Evolutionary conservation across 2,797 vertebrate species (phyloP).

Genomic region (Enteromius radiatus): DNA sequence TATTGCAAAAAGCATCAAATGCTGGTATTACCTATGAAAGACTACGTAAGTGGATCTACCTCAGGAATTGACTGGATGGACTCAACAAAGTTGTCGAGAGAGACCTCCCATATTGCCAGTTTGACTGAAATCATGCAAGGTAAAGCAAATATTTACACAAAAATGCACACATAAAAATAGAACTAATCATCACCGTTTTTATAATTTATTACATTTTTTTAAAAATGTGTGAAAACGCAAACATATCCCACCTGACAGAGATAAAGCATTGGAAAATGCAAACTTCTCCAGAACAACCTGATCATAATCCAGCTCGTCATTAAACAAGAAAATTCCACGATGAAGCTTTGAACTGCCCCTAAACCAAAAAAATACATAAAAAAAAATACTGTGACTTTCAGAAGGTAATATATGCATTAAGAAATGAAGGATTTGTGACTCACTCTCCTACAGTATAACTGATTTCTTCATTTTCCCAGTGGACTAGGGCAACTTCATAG

Average conservation of each 20-base stretch:
- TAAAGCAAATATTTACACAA: slow-evolving; percentile 10
- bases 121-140: slow-evolving; percentile 81
- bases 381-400: slow-evolving; percentile 13
- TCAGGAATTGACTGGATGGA: slow-evolving; percentile 98
- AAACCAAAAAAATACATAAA: slow-evolving; percentile 25
- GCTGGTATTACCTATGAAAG: slow-evolving; percentile 32
- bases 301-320: slow-evolving; percentile 79
- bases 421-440: slow-evolving; percentile 47
- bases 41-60: slow-evolving; percentile 70
- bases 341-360: slow-evolving; percentile 92
- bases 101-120: slow-evolving; percentile 96
- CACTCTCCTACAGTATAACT: slow-evolving; percentile 89
- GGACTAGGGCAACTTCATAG: slow-evolving; percentile 92
- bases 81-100: slow-evolving; percentile 93
- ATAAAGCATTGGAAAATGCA: slow-evolving; percentile 97
- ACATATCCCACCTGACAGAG: slow-evolving; percentile 88
- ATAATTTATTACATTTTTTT: neutral
- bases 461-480: slow-evolving; percentile 98
- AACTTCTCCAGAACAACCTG: slow-evolving; percentile 92
- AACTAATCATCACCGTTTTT: neutral
- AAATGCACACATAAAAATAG: neutral
- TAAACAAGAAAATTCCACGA: slow-evolving; percentile 89
- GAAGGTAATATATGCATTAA: neutral
- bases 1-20: slow-evolving; percentile 1
- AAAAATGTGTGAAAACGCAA: neutral